A percentile compares a stretch with the other conserved stretches of the same genome.
phyloP scores from a whole-genome alignment of 2,888 invertebrate species.

The Cordilura impudica region DNA sequence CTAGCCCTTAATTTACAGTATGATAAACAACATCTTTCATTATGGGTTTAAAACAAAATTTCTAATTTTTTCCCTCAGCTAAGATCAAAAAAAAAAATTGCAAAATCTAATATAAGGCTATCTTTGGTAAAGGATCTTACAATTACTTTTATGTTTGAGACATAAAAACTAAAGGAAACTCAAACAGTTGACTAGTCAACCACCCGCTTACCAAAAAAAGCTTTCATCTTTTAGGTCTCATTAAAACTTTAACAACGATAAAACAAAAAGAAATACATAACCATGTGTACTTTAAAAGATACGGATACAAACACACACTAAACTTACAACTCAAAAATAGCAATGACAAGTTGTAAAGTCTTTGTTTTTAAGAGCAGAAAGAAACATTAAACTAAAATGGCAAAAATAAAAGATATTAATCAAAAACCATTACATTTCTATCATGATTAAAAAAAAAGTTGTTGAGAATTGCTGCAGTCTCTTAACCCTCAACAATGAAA shows the following conservation, averaged over 20 bases:
- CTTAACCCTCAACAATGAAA: constrained; percentile 3
- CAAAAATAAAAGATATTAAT: constrained; percentile 57
- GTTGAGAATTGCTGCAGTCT: constrained; percentile 19
- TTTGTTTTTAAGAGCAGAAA: not conserved
- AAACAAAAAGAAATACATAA: not conserved
- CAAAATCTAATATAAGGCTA: constrained; percentile 51
- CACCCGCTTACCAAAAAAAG: constrained; percentile 54
- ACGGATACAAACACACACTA: not conserved
- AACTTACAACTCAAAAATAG: constrained; percentile 40
- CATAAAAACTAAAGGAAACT: constrained; percentile 12
- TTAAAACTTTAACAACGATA: constrained; percentile 46
- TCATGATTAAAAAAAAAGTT: constrained; percentile 46
- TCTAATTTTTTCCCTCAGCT: constrained; percentile 8
- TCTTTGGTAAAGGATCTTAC: constrained; percentile 49
- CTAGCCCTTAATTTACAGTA: too few relatives aligned
- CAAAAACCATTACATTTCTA: constrained; percentile 57
- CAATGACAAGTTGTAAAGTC: constrained; percentile 40
- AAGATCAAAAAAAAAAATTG: not conserved
- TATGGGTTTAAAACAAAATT: not conserved
- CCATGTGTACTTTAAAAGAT: not conserved
- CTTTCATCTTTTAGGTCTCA: constrained; percentile 58
- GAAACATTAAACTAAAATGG: constrained; percentile 40
- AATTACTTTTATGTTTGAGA: constrained; percentile 42
- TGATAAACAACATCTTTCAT: too few relatives aligned
- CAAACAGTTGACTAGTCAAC: constrained; percentile 37